Base-by-base conservation (phyloP, 1,140 invertebrate genomes). In the Drosophila mojavensis region DNA sequence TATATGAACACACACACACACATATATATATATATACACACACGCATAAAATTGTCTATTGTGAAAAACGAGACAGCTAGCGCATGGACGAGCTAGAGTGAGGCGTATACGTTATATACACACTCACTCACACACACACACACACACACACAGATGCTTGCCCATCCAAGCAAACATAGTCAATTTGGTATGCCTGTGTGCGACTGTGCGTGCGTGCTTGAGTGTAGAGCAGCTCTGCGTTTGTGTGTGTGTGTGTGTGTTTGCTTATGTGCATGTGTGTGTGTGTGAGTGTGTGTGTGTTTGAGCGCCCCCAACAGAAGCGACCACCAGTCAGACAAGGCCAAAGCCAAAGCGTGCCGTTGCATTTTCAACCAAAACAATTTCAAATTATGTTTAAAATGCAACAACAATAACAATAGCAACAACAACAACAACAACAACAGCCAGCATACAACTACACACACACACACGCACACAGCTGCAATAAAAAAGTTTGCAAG, bases 361-460 rank as follows among this genome's bases (percentile, higher is more conserved):
- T 83, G 79, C 84, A 88, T 84, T 69, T 89, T 66, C 69, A 73
- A 74, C 75, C 65, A 75, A 88, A 88, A 89, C 84, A 88, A 88
- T 89, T 88, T 89, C 63, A 88, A 88, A 88, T 89, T 80, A 83
- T 88, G 77, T 89, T 78, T 74, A 53, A 72, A 80, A 89, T 77
- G 75, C 69, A 76, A 56, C 54, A 61, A 26, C 48, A 63, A 51
- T 13, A 36, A 47, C 50, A 64, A 41, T 51, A 69, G 17, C 33
- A 60, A 17, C 17, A 17, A 17, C 17, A 17, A 17, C 17, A 17
- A 17, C 17, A 17, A 17, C 17, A 17, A 30, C 64, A 50, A 36
- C 0, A 48, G 7, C 5, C 5, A 9, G 9, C 9, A 33, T 26
- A 75, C 13, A 62, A 10, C 55, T 41, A 56, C 51, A 63, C n/a